Evolutionary conservation across 2,797 vertebrate genomes (phyloP).

Genomic region (Sciaenops ocellatus): DNA sequence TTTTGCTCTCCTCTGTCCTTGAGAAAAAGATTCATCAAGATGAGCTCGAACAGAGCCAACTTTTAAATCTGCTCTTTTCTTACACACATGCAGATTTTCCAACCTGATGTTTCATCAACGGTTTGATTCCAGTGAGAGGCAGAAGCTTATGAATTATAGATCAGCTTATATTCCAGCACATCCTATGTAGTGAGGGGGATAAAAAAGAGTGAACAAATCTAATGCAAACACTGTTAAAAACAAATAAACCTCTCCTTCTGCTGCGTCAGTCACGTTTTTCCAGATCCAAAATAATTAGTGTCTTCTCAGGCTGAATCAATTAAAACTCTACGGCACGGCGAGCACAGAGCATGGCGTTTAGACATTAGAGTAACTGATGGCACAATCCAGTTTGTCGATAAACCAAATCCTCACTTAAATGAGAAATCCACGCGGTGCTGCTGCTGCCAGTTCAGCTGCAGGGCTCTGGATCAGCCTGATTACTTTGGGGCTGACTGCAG

Average conservation of each 20-base stretch:
- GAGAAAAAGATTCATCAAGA: conserved; percentile 28
- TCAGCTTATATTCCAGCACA: conserved; percentile 56
- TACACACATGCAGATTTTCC: conserved; percentile 31
- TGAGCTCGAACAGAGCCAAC: conserved; percentile 32
- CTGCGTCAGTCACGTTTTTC: conserved; percentile 39
- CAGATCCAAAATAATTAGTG: conserved; percentile 58
- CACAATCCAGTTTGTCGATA: conserved; percentile 68
- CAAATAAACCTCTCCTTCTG: conserved; percentile 43
- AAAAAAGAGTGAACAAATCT: conserved; percentile 19
- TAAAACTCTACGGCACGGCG: conserved; percentile 27
- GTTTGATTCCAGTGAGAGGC: conserved; percentile 56
- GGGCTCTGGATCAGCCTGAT: conserved; percentile 79
- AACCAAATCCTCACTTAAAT: conserved; percentile 78
- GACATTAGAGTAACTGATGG: conserved; percentile 50
- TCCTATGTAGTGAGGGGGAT: conserved; percentile 11
- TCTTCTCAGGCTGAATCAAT: conserved; percentile 44
- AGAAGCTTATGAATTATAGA: conserved; percentile 75
- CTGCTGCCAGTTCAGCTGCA: conserved; percentile 72
- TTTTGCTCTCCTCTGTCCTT: conserved; percentile 29
- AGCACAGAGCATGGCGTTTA: conserved; percentile 29
- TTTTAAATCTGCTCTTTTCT: conserved; percentile 43
- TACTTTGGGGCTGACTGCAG: conserved; percentile 73
- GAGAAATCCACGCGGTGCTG: conserved; percentile 65
- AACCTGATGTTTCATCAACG: conserved; percentile 26
- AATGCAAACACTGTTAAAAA: conserved; percentile 37